Percentiles rank a stretch among this genome's conserved stretches.
Evolutionary conservation across 2,797 vertebrate genomes (phyloP).

Genomic region (Gallinago nigripennis): DNA sequence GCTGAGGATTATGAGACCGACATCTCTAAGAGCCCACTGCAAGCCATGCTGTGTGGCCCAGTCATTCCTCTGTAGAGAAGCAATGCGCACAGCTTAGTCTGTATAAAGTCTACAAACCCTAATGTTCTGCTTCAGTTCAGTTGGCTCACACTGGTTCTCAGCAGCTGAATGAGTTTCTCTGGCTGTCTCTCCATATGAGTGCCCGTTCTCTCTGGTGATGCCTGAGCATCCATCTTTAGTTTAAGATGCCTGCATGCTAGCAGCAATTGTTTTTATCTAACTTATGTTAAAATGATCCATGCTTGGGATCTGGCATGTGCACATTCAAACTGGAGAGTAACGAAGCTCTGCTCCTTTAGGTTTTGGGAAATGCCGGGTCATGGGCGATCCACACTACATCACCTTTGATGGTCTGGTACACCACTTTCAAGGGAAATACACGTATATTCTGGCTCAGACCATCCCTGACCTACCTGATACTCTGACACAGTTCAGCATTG

Average conservation of each 20-base stretch:
- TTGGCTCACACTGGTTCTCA: neutral
- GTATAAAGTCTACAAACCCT: neutral
- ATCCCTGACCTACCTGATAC: constrained; percentile 66
- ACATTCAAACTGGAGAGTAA: neutral
- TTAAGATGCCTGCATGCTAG: neutral
- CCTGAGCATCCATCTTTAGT: neutral
- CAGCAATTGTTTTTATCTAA: neutral
- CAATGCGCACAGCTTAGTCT: neutral
- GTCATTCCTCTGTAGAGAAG: neutral
- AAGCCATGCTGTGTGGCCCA: neutral
- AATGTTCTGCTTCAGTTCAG: neutral
- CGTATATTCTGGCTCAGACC: constrained; percentile 79
- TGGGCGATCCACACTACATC: constrained; percentile 76
- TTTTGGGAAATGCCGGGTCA: constrained; percentile 75
- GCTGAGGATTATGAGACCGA: neutral
- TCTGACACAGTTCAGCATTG: constrained; percentile 78
- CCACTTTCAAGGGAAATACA: constrained; percentile 78
- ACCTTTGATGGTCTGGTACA: constrained; percentile 83
- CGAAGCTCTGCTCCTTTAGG: constrained; percentile 27
- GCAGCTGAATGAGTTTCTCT: neutral
- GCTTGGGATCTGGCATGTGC: neutral
- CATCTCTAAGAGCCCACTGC: neutral
- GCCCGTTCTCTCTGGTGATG: neutral
- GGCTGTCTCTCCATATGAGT: neutral
- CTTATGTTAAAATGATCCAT: neutral